phyloP scores from a whole-genome alignment of 2,113 vertebrate species.

The Tympanuchus pallidicinctus region DNA sequence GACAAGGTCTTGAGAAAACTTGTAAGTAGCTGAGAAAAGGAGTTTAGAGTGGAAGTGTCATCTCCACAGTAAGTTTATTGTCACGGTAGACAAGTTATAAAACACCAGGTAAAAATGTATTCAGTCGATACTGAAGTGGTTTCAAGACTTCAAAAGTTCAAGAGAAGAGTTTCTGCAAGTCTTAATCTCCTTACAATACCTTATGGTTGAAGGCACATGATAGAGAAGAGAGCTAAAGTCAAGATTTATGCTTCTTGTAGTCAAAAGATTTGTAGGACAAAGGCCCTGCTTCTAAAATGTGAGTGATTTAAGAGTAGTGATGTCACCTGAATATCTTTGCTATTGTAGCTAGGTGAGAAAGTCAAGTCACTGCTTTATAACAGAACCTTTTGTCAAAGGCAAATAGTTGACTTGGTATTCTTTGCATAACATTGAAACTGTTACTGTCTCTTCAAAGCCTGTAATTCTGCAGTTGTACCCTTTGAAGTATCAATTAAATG shows the following conservation, averaged over 20 bases:
- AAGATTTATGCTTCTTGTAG: neutral
- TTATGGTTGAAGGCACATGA: neutral
- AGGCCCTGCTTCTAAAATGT: neutral
- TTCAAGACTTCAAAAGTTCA: slow-evolving; percentile 7
- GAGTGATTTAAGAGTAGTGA: neutral
- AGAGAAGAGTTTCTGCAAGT: neutral
- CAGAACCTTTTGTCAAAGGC: neutral
- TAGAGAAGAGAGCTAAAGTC: neutral
- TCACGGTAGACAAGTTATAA: neutral
- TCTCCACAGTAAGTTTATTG: slow-evolving; percentile 4
- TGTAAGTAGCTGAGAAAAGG: neutral
- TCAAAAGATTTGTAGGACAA: neutral
- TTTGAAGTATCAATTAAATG: neutral
- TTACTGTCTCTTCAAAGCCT: fast-evolving
- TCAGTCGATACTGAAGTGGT: slow-evolving; percentile 14
- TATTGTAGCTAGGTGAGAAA: neutral
- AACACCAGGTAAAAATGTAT: neutral
- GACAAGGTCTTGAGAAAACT: neutral
- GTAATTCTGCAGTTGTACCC: fast-evolving
- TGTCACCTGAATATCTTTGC: neutral
- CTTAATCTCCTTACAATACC: neutral
- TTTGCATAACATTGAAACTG: neutral
- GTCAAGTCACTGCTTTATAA: neutral
- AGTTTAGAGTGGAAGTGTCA: slow-evolving; percentile 41
- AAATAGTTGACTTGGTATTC: neutral